Base-by-base conservation (phyloP, 2,797 vertebrate species). In the Pseudochromis fuscus region DNA sequence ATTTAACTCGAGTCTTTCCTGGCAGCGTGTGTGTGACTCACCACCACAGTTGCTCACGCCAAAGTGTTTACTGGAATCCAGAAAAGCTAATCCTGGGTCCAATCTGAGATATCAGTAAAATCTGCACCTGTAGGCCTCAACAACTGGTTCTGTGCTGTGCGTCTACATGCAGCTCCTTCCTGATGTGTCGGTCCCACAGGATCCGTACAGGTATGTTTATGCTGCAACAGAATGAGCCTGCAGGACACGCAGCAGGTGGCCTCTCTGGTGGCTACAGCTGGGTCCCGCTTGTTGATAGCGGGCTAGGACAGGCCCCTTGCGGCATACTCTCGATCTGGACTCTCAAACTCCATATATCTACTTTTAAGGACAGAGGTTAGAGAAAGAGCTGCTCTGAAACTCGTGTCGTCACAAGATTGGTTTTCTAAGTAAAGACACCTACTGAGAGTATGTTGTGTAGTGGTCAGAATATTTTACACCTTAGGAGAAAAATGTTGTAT, bases 161-260 rank as follows among this genome's bases (percentile, higher is more conserved):
- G 30, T 48, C 33, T 63, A 42, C 12, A 1, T 15, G 19, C 18
- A 65, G 33, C 19, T 72, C 57, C 31, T 63, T 59, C 61, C 62
- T 45, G 52, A 71, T 67, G 67, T 51, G 46, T 64, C 33, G 13
- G 65, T 79, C 52, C 77, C 66, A n/a, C 21, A 79, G 63, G n/a
- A n/a, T n/a, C 31, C 15, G 72, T 75, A 69, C 80, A 77, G 82
- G 82, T 87, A 85, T 91, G 82, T 90, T 90, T 85, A 78, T 40
- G 64, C 64, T 69, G 67, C 72, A 59, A 66, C 61, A 81, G 73
- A 89, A 86, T 79, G 69, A 68, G 72, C 82, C 87, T 84, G 85
- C 85, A 78, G 87, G 71, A 84, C 24, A 52, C 57, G 74, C 75
- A 77, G 88, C 93, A 93, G 90, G 86, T 92, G 89, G 84, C 79